Evolutionary conservation across 2,797 vertebrate species (phyloP).

Genomic region (Acanthiza pusilla): DNA sequence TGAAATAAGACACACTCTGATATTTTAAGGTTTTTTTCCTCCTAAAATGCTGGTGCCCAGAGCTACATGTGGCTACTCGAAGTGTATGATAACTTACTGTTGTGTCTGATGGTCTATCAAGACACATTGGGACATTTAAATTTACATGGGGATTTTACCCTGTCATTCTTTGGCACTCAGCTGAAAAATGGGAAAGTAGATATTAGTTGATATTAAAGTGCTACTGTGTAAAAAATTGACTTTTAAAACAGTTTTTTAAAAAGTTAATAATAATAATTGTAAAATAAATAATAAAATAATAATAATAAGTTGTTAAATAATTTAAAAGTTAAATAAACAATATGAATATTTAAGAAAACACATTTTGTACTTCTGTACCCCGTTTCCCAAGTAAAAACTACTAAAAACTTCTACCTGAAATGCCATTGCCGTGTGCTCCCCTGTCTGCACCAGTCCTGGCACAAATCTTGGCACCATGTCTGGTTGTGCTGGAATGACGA

Average conservation of each 20-base stretch:
- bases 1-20: background rate
- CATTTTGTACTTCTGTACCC: background rate
- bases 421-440: background rate
- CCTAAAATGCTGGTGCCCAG: background rate
- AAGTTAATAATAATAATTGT: too few species aligned
- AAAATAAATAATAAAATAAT: background rate
- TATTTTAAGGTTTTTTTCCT: background rate
- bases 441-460: background rate
- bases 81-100: fast-evolving
- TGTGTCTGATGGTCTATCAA: background rate
- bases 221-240: background rate
- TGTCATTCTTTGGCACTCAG: background rate
- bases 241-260: background rate
- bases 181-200: background rate
- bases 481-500: fast-evolving
- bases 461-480: background rate
- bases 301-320: background rate
- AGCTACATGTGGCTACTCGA: background rate
- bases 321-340: background rate
- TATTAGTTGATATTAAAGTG: background rate
- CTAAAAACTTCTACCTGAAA: too few species aligned
- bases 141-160: background rate
- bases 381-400: background rate
- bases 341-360: background rate
- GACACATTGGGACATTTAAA: background rate